Conservation (phyloP, 2,888 invertebrate species). For the Prenolepis imparis region DNA sequence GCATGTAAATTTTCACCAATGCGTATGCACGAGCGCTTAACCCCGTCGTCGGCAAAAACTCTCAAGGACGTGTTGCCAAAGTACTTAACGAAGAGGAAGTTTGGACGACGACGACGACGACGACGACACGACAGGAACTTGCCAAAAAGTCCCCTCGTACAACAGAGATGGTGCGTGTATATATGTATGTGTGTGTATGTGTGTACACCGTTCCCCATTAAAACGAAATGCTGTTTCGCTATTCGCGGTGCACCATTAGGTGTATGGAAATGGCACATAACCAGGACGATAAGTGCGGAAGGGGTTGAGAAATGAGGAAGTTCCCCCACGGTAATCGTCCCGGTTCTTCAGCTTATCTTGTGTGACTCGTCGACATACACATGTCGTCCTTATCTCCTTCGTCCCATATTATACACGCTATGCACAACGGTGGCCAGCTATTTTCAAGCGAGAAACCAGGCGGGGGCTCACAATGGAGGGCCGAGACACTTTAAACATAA, state of each 20-base stretch:
- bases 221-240: slow-evolving; percentile 77
- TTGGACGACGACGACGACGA: slow-evolving; percentile 59
- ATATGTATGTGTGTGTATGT: slow-evolving; percentile 20
- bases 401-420: slow-evolving; percentile 73
- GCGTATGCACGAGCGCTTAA: slow-evolving; percentile 62
- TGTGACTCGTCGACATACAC: slow-evolving; percentile 76
- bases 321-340: slow-evolving; percentile 74
- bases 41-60: slow-evolving; percentile 66
- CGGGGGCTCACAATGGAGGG: slow-evolving; percentile 63
- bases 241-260: slow-evolving; percentile 76
- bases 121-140: slow-evolving; percentile 71
- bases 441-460: slow-evolving; percentile 70
- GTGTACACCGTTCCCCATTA: slow-evolving; percentile 71
- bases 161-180: not conserved
- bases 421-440: slow-evolving; percentile 68
- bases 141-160: slow-evolving; percentile 68
- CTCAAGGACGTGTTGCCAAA: slow-evolving; percentile 72
- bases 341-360: slow-evolving; percentile 77
- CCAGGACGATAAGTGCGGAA: slow-evolving; percentile 77
- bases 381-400: slow-evolving; percentile 76
- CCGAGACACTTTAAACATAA: slow-evolving; percentile 63
- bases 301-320: slow-evolving; percentile 78
- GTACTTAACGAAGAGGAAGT: slow-evolving; percentile 75
- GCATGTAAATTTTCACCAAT: slow-evolving; percentile 40
- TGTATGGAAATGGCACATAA: slow-evolving; percentile 78